Base-by-base conservation (phyloP, 2,888 invertebrate genomes). In the Meghimatium bilineatum region DNA sequence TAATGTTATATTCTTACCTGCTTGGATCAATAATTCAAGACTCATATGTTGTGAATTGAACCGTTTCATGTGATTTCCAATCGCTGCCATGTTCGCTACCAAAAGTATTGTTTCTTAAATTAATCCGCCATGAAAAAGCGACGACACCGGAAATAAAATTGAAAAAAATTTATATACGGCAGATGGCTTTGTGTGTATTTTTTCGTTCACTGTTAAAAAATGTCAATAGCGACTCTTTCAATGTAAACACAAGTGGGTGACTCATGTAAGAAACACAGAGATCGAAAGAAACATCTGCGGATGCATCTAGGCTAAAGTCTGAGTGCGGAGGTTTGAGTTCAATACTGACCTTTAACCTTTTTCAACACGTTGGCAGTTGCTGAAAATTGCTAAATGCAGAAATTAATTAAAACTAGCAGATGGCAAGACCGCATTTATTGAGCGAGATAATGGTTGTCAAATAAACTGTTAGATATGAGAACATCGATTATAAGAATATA, bases 1-100 rank as follows among this genome's bases (percentile, higher is more conserved):
- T 26, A 75, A 79, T 49, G 52, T 1, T 23, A 8, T 34, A n/a
- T n/a, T 44, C 87, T 87, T 89, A 91, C 91, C 90, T 87, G 91
- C 91, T 87, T 89, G 84, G 69, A 91, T 87, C 84, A 91, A 87
- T 72, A 91, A 87, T 87, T 91, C 90, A 36, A 91, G 87, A 80
- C 85, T 89, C 84, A 87, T 90, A 78, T 85, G 86, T 80, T 80
- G 79, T 63, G 80, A 74, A 72, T 74, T 79, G n/a, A 76, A 49
- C 60, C 83, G 79, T 83, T 79, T 74, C 71, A 80, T 79, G 82
- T 80, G 69, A 78, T 76, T 82, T 69, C 38, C 77, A 75, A 81
- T 86, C 84, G 86, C 86, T 82, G 87, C 87, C 87, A 87, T 87
- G 77, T 87, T 87, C 80, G 60, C 60, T 84, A 83, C 77, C 71